A percentile compares a stretch with the other conserved stretches of the same genome.
phyloP scores from a whole-genome alignment of 2,797 vertebrate genomes.

The Salmo trutta region DNA sequence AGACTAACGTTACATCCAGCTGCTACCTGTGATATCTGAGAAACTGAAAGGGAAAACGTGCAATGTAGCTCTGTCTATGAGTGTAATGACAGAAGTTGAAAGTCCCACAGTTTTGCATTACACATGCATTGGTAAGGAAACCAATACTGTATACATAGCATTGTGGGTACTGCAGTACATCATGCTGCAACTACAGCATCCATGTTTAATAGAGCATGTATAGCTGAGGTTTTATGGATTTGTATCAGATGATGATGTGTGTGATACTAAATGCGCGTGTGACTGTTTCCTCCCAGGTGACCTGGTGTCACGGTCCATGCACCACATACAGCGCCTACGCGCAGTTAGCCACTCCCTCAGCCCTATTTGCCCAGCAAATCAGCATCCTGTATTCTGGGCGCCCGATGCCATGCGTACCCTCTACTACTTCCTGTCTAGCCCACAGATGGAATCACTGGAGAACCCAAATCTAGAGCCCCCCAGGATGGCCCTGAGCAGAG shows the following conservation, averaged over 20 bases:
- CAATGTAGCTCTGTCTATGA: neutral
- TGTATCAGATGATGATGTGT: too few relatives aligned
- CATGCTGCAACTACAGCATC: neutral
- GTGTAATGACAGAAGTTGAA: neutral
- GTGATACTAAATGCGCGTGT: neutral
- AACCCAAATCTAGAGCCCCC: slow-evolving; percentile 91
- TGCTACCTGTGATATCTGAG: neutral
- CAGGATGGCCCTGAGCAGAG: slow-evolving; percentile 82
- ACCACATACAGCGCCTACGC: slow-evolving; percentile 87
- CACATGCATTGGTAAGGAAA: neutral
- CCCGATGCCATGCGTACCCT: slow-evolving; percentile 89
- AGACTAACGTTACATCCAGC: neutral
- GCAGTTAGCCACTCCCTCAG: slow-evolving; percentile 71
- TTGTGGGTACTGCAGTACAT: neutral
- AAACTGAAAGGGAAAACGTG: neutral
- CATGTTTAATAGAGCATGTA: neutral
- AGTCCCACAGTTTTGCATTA: neutral
- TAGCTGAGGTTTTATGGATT: neutral
- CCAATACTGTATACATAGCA: neutral
- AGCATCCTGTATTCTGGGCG: slow-evolving; percentile 86
- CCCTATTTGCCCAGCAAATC: slow-evolving; percentile 76
- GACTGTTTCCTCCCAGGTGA: slow-evolving; percentile 77
- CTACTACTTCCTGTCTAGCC: slow-evolving; percentile 94
- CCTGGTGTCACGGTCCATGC: slow-evolving; percentile 91
- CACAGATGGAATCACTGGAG: slow-evolving; percentile 92